Evolutionary conservation across 2,797 vertebrate genomes (phyloP), one percentile per base, ranked within the genome.

Genomic region (Linurgus olivaceus): DNA sequence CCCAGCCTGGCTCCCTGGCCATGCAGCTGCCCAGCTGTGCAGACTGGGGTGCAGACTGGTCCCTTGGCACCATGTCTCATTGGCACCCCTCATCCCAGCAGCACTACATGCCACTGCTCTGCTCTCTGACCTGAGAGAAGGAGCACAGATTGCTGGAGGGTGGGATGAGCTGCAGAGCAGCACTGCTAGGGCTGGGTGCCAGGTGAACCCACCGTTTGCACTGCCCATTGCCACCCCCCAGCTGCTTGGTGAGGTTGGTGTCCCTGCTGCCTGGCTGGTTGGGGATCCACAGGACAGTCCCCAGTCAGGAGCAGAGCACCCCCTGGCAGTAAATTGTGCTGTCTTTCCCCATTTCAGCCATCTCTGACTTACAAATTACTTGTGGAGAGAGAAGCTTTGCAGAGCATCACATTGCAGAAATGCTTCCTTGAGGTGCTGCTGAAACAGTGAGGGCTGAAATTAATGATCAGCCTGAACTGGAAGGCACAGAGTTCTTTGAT

Each of bases 171-270:
- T 42, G 67, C 54, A 78, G 71, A 59, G 15, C 19, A 57, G 54
- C 28, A 10, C 38, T 62, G 52, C 70, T 37, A 6, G 54, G n/a
- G 44, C 58, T 82, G 51, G 23, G 14, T 1, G 1, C 62, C 3
- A 3, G 35, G 15, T 37, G 61, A 72, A n/a, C 0, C 5, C 35
- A 16, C 45, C 6, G 0, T 45, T 33, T 45, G 26, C 31, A 9
- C 52, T 71, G 74, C 28, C 62, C 16, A 1, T 25, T 61, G 24
- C 61, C 57, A 51, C 24, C 21, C 37, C 45, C 10, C 11, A 70
- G 55, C 65, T 77, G 55, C 57, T 31, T 25, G 2, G 8, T 20
- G 37, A 67, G 29, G 23, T 0, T 44, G 51, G 40, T 37, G 17
- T 45, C 68, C 47, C 68, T 0, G 0, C 33, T 35, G 25, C 58